Conservation (phyloP, 2,113 vertebrate genomes). For the Callipepla californica region DNA sequence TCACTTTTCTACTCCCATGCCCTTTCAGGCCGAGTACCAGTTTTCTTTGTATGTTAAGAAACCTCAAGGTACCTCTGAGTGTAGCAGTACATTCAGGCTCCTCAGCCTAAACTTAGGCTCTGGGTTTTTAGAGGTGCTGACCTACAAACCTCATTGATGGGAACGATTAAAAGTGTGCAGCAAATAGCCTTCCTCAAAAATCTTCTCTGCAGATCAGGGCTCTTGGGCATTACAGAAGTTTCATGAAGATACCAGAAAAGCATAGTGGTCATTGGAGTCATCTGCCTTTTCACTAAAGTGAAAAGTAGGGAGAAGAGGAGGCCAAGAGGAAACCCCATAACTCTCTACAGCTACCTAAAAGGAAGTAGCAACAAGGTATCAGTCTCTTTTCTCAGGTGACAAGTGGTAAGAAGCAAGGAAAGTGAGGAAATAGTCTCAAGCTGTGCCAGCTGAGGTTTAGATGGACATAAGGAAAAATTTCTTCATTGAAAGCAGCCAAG, state of each 20-base stretch:
- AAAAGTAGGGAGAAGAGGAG: not conserved
- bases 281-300: not conserved
- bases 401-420: not conserved
- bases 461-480: not conserved
- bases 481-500: not conserved
- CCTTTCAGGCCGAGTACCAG: not conserved
- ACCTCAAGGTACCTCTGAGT: not conserved
- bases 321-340: not conserved
- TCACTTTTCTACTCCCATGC: not conserved
- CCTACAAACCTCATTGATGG: constrained; percentile 39
- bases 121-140: constrained; percentile 1
- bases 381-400: not conserved
- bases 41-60: not conserved
- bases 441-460: not conserved
- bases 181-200: not conserved
- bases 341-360: not conserved
- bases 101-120: not conserved
- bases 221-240: not conserved
- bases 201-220: not conserved
- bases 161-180: not conserved
- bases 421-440: not conserved
- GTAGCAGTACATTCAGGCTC: not conserved
- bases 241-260: not conserved
- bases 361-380: not conserved
- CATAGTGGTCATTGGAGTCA: not conserved